Conservation (phyloP, 1,140 invertebrate genomes). For the Ganaspis sp. region DNA sequence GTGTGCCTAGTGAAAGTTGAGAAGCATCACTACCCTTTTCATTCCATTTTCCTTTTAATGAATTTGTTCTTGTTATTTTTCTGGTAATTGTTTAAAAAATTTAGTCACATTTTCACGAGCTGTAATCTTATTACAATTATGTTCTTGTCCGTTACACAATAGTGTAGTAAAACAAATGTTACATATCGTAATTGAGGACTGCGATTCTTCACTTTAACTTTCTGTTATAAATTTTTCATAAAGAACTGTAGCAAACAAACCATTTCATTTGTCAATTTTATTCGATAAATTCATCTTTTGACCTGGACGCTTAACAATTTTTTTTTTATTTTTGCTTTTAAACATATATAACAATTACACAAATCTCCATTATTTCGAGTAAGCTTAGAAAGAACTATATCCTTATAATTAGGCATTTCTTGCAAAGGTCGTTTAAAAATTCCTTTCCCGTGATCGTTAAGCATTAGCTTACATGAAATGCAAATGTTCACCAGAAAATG, state of each 20-base stretch:
- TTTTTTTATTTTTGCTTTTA: conserved; percentile 20
- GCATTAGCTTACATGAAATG: neutral
- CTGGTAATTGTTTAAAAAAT: too few species aligned
- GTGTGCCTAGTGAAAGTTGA: neutral
- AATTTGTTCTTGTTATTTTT: too few species aligned
- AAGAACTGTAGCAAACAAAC: neutral
- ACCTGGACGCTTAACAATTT: neutral
- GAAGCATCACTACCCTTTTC: too few species aligned
- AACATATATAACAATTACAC: conserved; percentile 32
- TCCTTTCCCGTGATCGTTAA: neutral
- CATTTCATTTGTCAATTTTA: neutral
- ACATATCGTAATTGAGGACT: too few species aligned
- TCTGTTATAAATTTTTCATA: neutral
- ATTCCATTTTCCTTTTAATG: too few species aligned
- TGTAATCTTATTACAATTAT: neutral
- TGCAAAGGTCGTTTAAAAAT: neutral
- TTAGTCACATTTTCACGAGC: neutral
- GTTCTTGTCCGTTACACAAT: neutral
- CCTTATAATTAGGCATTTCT: conserved; percentile 16
- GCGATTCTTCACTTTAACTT: too few species aligned
- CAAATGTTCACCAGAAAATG: neutral
- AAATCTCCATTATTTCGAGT: neutral
- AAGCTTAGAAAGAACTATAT: neutral
- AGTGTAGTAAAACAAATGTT: too few species aligned
- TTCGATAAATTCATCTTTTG: neutral